Base-by-base conservation (phyloP, 2,113 vertebrate species). In the Crypturellus undulatus region DNA sequence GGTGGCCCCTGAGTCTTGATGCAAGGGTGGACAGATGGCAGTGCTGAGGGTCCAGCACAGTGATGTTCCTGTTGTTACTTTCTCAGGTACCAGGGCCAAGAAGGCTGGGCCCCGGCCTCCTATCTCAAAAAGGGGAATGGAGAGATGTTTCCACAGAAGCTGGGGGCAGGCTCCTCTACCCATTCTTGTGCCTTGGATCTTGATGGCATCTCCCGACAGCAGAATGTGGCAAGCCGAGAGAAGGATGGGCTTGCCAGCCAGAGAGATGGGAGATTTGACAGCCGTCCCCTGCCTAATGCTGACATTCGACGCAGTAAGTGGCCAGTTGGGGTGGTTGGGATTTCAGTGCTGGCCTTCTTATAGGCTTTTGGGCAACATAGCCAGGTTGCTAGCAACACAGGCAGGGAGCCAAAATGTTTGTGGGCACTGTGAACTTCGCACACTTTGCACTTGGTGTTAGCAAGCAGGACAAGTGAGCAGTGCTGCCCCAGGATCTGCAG, bases 71-170 rank as follows among this genome's bases (percentile, higher is more conserved):
- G 0, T 79, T 91, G 58, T 70, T 63, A 63, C 14, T 89, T 43
- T 78, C 4, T 1, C 97, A 99, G 99, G 98, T 98, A 98, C 96
- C 99, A 99, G 93, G 99, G 98, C 40, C 98, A 98, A 89, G 99
- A 99, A 97, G 99, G 99, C 97, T 99, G 99, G 99, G 99, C 99
- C 80, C 99, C 99, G 0, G 99, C 99, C 36, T 99, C 99, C 56
- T 99, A 99, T 96, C 97, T 99, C 76, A 99, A 98, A 96, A 99
- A 99, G 92, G 97, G 93, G 1, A 98, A 97, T 3, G 98, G 97
- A n/a, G 99, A 99, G 51, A 96, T 97, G 60, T 96, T 98, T 81
- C 96, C 97, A 0, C 98, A 98, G 47, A 99, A 99, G 93, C 97
- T 98, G 94, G 98, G 98, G 14, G 96, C 98, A 0, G 98, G 98